Evolutionary conservation across 1,140 invertebrate genomes (phyloP).

Genomic region (Anadara kagoshimensis): DNA sequence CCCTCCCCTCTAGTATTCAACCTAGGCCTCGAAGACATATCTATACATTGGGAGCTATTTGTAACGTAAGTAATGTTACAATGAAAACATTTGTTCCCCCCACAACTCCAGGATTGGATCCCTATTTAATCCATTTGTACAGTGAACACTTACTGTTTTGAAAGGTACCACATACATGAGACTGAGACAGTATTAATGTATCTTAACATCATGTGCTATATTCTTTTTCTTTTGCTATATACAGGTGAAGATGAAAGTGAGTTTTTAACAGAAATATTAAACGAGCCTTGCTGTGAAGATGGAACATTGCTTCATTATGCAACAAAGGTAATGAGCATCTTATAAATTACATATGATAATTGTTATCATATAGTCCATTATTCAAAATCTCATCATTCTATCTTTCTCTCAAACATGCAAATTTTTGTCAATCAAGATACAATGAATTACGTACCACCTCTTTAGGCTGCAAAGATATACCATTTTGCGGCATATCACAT

Average conservation of each 20-base stretch:
- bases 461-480: no score
- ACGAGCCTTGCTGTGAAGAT: slow-evolving; percentile 70
- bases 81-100: no score
- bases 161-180: slow-evolving; percentile 8
- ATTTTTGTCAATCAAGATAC: slow-evolving; percentile 13
- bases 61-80: no score
- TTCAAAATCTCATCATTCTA: background rate
- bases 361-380: background rate
- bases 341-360: background rate
- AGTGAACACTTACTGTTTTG: no score
- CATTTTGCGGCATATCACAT: no score
- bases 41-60: no score
- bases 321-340: slow-evolving; percentile 75
- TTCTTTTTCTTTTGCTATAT: slow-evolving; percentile 19
- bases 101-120: no score
- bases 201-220: background rate
- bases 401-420: background rate
- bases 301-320: slow-evolving; percentile 80
- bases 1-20: no score
- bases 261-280: slow-evolving; percentile 51
- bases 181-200: background rate
- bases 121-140: no score
- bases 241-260: slow-evolving; percentile 43
- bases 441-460: no score
- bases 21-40: no score